These are phyloP conservation scores for Sarcophilus harrisii DNA, from an alignment of 2,797 vertebrate genomes.

Conservation along the genomic window DNA sequence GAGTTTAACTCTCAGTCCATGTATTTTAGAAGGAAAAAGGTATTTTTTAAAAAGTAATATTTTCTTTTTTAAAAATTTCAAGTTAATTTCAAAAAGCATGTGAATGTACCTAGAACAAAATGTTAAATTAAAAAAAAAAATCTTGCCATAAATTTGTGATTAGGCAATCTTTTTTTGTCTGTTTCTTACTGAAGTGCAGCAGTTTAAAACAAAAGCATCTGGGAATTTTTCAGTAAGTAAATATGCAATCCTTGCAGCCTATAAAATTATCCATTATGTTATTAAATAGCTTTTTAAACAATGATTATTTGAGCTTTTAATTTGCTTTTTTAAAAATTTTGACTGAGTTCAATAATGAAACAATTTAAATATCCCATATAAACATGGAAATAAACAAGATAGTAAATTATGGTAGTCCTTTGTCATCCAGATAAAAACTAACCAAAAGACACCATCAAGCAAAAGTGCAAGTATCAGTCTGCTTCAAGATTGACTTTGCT, in stretches of 20 bases:
- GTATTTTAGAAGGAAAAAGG: constrained; percentile 72
- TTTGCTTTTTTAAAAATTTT: constrained; percentile 68
- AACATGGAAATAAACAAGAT: constrained; percentile 67
- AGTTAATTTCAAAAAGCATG: constrained; percentile 45
- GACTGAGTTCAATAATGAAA: constrained; percentile 47
- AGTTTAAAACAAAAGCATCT: background rate
- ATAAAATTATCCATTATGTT: constrained; percentile 62
- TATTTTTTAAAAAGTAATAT: constrained; percentile 66
- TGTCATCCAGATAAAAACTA: constrained; percentile 49
- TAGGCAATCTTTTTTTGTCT: background rate
- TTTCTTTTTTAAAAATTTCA: constrained; percentile 68
- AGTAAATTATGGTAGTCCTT: constrained; percentile 24
- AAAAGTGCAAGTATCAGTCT: background rate
- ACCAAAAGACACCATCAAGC: constrained; percentile 35
- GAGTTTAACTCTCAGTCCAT: constrained; percentile 72
- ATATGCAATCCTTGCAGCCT: constrained; percentile 62
- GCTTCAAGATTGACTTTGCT: background rate
- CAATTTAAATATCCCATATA: constrained; percentile 62
- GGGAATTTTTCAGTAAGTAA: constrained; percentile 55
- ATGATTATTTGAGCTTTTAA: constrained; percentile 57
- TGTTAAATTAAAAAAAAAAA: constrained; percentile 69
- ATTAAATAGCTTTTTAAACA: constrained; percentile 60
- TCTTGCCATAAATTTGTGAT: background rate
- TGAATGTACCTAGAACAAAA: constrained; percentile 48
- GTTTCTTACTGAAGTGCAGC: background rate